A percentile compares a stretch with the other conserved stretches of the same genome.
Evolutionary conservation across 2,113 vertebrate species (phyloP).

Genomic region (Oreochromis spilurus): DNA sequence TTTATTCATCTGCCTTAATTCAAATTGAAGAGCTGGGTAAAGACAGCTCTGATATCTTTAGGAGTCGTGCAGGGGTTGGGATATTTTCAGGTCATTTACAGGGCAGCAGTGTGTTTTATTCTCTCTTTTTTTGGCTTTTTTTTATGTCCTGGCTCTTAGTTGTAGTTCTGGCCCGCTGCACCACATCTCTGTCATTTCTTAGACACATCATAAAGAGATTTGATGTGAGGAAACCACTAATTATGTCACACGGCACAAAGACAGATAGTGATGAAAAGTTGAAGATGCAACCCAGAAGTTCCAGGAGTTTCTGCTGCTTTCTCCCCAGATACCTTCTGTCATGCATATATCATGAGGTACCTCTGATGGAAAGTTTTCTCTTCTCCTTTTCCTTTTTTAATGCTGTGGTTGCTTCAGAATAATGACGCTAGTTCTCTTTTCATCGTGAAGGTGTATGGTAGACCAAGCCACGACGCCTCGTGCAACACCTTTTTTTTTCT

Average conservation of each 20-base stretch:
- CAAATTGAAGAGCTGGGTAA: background rate
- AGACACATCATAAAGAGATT: background rate
- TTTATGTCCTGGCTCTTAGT: conserved; percentile 14
- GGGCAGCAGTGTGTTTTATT: background rate
- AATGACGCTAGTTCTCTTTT: background rate
- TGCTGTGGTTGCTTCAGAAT: background rate
- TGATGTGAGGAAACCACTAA: background rate
- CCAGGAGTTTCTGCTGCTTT: background rate
- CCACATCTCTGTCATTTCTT: conserved; percentile 3
- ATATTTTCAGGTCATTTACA: background rate
- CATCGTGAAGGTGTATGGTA: background rate
- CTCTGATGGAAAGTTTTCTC: background rate
- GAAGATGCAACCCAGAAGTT: background rate
- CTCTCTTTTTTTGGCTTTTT: background rate
- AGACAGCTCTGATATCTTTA: background rate
- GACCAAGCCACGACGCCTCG: background rate
- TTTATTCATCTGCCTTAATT: background rate
- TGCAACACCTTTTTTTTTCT: background rate
- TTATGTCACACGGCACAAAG: conserved; percentile 5
- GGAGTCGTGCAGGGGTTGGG: background rate
- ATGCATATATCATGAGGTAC: conserved; percentile 1
- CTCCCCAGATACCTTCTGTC: background rate
- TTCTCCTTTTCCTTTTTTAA: background rate
- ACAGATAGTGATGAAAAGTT: conserved; percentile 12
- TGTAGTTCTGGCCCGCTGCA: background rate